These are phyloP conservation scores for Leguminivora glycinivorella DNA, from an alignment of 1,140 invertebrate species.

Conservation along the genomic window DNA sequence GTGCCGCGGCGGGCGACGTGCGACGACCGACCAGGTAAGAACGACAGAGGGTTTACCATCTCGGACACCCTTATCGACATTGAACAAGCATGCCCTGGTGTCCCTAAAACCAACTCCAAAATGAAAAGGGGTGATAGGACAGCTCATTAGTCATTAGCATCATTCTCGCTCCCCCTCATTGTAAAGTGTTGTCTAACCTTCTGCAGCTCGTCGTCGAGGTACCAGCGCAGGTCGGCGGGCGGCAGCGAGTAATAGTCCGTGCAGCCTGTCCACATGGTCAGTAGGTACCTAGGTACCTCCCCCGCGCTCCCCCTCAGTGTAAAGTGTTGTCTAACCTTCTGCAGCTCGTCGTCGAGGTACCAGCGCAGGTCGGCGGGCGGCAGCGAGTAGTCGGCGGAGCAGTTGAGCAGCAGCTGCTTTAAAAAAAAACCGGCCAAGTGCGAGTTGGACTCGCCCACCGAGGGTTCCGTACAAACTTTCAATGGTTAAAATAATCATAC, in stretches of 20 bases:
- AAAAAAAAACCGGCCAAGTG: too few relatives aligned
- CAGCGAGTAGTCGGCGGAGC: conserved; percentile 80
- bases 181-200: conserved; percentile 64
- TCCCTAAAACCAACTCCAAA: too few relatives aligned
- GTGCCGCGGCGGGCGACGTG: too few relatives aligned
- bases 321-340: conserved; percentile 67
- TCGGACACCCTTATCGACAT: too few relatives aligned
- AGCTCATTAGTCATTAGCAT: conserved; percentile 44
- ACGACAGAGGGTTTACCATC: too few relatives aligned
- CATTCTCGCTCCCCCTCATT: conserved; percentile 32
- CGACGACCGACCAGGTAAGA: too few relatives aligned
- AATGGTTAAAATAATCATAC: too few relatives aligned
- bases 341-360: conserved; percentile 81
- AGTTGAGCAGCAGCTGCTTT: conserved; percentile 80
- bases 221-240: conserved; percentile 81
- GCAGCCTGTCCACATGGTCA: conserved; percentile 55
- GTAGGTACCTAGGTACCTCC: conserved; percentile 29
- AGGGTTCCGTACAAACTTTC: too few relatives aligned
- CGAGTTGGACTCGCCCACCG: too few relatives aligned
- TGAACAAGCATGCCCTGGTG: too few relatives aligned
- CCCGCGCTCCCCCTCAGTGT: neutral
- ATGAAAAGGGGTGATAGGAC: too few relatives aligned
- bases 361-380: conserved; percentile 81
- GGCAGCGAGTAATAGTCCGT: conserved; percentile 80
- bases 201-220: conserved; percentile 80